Evolutionary conservation across 53 echinoderm and acorn worm species (phyloP), one percentile per base, ranked within the genome.

Genomic region (Astropecten irregularis): DNA sequence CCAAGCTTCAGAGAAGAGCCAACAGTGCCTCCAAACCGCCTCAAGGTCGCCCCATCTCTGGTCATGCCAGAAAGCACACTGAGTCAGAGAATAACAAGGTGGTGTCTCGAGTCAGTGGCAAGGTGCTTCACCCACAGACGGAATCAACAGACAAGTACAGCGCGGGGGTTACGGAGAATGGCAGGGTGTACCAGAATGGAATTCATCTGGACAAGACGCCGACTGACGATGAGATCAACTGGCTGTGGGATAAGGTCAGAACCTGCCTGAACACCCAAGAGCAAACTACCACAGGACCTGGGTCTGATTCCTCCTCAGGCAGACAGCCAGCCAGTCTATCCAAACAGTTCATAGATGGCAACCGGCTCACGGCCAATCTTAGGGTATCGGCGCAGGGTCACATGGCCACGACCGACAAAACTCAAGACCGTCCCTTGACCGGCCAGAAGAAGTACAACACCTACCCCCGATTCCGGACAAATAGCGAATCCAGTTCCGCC

Each of bases 181-280:
- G 48, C 60, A 61, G 48, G 62, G 70, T 71, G 2, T 66, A 71
- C n/a, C 79, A 84, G 18, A 94, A 99, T 65, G 94, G 92, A 14
- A 74, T 94, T n/a, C 88, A 85, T 1, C 71, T 99, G 27, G 90
- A 99, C 55, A 99, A 95, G 66, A 99, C 99, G 9, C 99, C 99
- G 3, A 99, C 99, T 2, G 99, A 99, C 64, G 99, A 94, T 26
- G 99, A 99, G 66, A 99, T 99, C 35, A 99, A 99, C 65, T 94
- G 92, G 90, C 40, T 99, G 25, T 99, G 99, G 99, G 92, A 99
- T 88, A 99, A 99, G 81, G 99, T 99, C 21, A 74, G 99, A 49
- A 94, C 99, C 16, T 99, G 99, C 66, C 76, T 99, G 53, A 28
- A 99, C 76, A 89, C 92, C 32, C 86, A 85, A 31, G 76, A 48